phyloP scores from a whole-genome alignment of 2,888 invertebrate species.

The Agrochola lychnidis region DNA sequence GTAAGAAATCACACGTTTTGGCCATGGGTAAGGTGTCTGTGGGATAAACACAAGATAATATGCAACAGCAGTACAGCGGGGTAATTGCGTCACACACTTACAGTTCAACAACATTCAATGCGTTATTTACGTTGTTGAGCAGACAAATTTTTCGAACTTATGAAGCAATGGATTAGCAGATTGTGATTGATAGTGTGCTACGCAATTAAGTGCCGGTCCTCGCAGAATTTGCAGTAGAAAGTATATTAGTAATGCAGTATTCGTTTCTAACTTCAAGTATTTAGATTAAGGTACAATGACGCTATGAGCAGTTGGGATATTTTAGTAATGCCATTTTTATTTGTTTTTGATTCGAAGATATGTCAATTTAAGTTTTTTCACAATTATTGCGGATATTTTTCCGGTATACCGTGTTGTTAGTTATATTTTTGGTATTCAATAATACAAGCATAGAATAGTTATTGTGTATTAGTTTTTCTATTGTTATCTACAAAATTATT shows the following conservation, averaged over 20 bases:
- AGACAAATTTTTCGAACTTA: no score
- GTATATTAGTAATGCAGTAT: constrained; percentile 21
- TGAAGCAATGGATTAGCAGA: no score
- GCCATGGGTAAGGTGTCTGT: constrained; percentile 32
- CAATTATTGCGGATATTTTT: constrained; percentile 28
- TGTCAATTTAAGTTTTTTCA: constrained; percentile 48
- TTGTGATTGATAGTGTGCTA: no score
- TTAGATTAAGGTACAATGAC: constrained; percentile 18
- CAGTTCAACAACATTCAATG: no score
- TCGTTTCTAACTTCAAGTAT: constrained; percentile 18
- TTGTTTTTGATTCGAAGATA: constrained; percentile 45
- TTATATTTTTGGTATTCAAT: constrained; percentile 43
- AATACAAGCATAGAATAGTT: constrained; percentile 42
- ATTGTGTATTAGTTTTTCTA: constrained; percentile 48
- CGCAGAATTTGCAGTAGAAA: no score
- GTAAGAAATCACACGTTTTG: background rate
- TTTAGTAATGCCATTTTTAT: constrained; percentile 45
- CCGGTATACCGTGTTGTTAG: constrained; percentile 41
- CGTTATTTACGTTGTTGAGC: no score
- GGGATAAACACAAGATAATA: constrained; percentile 14
- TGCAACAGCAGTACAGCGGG: constrained; percentile 10
- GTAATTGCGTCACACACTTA: no score
- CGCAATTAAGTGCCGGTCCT: no score
- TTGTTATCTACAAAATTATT: constrained; percentile 27
- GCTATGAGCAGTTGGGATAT: constrained; percentile 47